phyloP scores from a whole-genome alignment of 2,113 vertebrate genomes.

The Kryptolebias marmoratus region DNA sequence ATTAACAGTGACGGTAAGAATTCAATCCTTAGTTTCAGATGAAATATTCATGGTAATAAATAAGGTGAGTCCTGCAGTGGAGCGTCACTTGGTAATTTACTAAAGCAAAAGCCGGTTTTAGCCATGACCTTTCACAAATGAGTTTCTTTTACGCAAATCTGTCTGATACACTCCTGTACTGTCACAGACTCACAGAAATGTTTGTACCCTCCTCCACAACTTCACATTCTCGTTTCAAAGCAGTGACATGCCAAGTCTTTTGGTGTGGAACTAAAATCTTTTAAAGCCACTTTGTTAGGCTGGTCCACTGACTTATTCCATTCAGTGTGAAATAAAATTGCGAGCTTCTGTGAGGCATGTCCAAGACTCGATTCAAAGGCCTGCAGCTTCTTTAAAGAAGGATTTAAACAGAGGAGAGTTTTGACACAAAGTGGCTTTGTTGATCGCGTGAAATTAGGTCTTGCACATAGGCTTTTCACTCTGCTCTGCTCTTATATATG shows the following conservation, averaged over 20 bases:
- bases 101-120: slow-evolving; percentile 63
- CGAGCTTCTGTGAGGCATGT: slow-evolving; percentile 66
- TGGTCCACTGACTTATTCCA: slow-evolving; percentile 68
- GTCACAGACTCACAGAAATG: slow-evolving; percentile 1
- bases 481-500: slow-evolving; percentile 41
- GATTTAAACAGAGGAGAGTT: slow-evolving; percentile 72
- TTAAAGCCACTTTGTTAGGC: slow-evolving; percentile 65
- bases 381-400: slow-evolving; percentile 64
- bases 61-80: slow-evolving; percentile 38
- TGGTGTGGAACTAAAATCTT: slow-evolving; percentile 66
- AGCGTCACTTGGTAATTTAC: slow-evolving; percentile 45
- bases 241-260: slow-evolving; percentile 49
- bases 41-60: slow-evolving; percentile 52
- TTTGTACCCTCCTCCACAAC: slow-evolving; percentile 10
- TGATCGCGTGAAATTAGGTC: slow-evolving; percentile 76
- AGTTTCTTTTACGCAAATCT: slow-evolving; percentile 52
- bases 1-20: slow-evolving; percentile 15
- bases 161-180: slow-evolving; percentile 11
- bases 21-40: slow-evolving; percentile 34
- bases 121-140: slow-evolving; percentile 61
- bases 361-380: slow-evolving; percentile 64
- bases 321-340: slow-evolving; percentile 73
- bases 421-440: slow-evolving; percentile 75
- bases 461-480: slow-evolving; percentile 52
- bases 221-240: slow-evolving; percentile 38